Base-by-base conservation (phyloP, 2,113 vertebrate genomes). In the Callocephalon fimbriatum region DNA sequence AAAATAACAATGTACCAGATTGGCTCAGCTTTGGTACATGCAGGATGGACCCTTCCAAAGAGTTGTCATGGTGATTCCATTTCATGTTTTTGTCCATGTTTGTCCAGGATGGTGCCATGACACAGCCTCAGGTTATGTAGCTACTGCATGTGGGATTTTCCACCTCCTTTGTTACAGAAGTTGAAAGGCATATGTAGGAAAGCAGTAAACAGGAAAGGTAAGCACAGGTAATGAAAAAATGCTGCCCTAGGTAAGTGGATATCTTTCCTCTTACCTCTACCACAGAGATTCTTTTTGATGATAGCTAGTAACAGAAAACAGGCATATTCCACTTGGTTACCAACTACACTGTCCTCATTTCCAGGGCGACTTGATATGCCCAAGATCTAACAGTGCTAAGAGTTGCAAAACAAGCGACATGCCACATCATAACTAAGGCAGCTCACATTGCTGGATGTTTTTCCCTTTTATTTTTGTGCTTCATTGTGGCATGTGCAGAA, bases 81-180 rank as follows among this genome's bases (percentile, higher is more conserved):
- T n/a, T 31, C 40, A 31, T 0, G 1, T 0, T 54, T 66, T 51
- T 44, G 35, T 9, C 16, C 10, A 12, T 25, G 4, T 56, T 15
- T 58, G 9, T 61, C 40, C 54, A 74, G 35, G 29, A 38, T 9
- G 5, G 81, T 51, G 15, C 6, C 53, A 54, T 4, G 2, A 32
- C 14, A 62, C 35, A 84, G 21, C 16, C 44, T 65, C 27, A 59
- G 10, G 27, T 23, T 48, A 53, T 20, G 8, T 19, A 40, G 25
- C 9, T 68, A 14, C 17, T 74, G 26, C 27, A 74, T 0, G 2
- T 0, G 18, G 35, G 68, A 70, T 70, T 70, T 77, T 48, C 23
- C 26, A 20, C 23, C 19, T 81, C 12, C 38, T 56, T 70, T 70
- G 11, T 56, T 62, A 61, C 3, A 62, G 54, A 58, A 71, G 6